These are phyloP conservation scores for Melanotaenia parkinsoni DNA, from an alignment of 2,797 vertebrate species.

Conservation along the genomic window DNA sequence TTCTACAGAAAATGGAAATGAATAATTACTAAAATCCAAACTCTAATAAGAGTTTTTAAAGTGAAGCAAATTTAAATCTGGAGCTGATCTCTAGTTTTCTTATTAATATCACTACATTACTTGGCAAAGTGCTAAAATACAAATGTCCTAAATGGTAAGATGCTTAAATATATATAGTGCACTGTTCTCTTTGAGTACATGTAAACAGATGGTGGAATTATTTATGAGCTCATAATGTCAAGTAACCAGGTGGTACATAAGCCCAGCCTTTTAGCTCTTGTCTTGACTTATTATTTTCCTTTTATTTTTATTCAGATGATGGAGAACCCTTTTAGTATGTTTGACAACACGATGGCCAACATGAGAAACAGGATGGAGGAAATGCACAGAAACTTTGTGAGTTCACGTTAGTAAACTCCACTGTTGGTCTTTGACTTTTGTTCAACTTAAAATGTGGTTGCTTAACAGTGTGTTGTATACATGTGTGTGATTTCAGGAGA, in stretches of 20 bases:
- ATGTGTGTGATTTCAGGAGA: constrained; percentile 78
- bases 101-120: constrained; percentile 20
- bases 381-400: constrained; percentile 88
- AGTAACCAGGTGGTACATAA: constrained; percentile 8
- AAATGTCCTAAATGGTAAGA: constrained; percentile 13
- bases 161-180: constrained; percentile 23
- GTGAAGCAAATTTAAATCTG: too few relatives aligned
- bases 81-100: background rate
- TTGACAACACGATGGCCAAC: constrained; percentile 89
- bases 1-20: too few relatives aligned
- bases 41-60: background rate
- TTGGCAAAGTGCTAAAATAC: constrained; percentile 30
- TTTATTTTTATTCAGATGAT: constrained; percentile 56
- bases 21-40: too few relatives aligned
- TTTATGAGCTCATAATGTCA: constrained; percentile 53
- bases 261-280: constrained; percentile 2
- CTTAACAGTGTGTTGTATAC: background rate
- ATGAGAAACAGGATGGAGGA: constrained; percentile 88
- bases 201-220: constrained; percentile 21
- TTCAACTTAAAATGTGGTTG: background rate
- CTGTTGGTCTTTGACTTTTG: background rate
- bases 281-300: constrained; percentile 23
- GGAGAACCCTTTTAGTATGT: constrained; percentile 82
- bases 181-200: constrained; percentile 1
- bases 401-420: constrained; percentile 51